A percentile compares a stretch with the other conserved stretches of the same genome.
phyloP scores from a whole-genome alignment of 2,113 vertebrate species.

The Thermophis baileyi region DNA sequence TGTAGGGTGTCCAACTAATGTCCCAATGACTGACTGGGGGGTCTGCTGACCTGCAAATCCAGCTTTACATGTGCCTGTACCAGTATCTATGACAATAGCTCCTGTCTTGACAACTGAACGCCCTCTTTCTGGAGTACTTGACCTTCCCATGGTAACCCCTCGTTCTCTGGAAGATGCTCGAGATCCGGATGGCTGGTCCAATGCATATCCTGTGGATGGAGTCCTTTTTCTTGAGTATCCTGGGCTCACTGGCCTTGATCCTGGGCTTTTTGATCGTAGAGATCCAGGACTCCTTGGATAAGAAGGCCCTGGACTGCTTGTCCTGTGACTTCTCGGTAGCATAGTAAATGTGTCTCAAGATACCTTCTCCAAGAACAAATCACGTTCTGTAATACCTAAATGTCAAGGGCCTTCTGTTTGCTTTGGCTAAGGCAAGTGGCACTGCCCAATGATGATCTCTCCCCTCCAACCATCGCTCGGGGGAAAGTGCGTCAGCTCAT shows the following conservation, averaged over 20 bases:
- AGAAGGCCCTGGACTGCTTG: background rate
- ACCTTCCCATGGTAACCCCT: background rate
- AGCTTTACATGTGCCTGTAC: constrained; percentile 46
- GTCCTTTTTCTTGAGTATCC: background rate
- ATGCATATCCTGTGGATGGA: background rate
- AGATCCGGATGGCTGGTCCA: background rate
- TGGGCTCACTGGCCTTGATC: background rate
- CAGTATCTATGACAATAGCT: constrained; percentile 50
- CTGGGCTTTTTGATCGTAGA: background rate
- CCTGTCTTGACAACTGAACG: background rate
- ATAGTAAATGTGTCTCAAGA: background rate
- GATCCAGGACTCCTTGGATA: background rate
- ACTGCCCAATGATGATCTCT: background rate
- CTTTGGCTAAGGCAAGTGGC: background rate
- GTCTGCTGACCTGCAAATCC: constrained; percentile 49
- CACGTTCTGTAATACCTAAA: background rate
- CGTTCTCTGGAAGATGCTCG: background rate
- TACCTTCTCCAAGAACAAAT: no score
- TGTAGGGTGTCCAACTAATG: constrained; percentile 39
- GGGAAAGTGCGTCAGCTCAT: background rate
- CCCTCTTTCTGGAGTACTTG: background rate
- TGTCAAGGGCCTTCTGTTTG: background rate
- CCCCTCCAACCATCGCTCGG: background rate
- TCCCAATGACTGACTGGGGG: constrained; percentile 42
- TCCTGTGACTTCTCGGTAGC: background rate